Evolutionary conservation across 2,888 invertebrate species (phyloP).

Genomic region (Margaritifera margaritifera): DNA sequence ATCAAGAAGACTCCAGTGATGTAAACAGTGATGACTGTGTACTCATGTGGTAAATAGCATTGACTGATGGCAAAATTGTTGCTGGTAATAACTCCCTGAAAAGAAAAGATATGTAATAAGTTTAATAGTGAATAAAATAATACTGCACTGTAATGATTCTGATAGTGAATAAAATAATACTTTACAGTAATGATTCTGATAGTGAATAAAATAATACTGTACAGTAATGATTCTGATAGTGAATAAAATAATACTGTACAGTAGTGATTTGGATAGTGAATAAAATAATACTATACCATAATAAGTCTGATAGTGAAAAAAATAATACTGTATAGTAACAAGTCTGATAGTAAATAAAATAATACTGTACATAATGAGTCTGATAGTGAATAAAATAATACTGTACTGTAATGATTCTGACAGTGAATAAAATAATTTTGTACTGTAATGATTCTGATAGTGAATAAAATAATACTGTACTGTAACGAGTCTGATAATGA

Average conservation of each 20-base stretch:
- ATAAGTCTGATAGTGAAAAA: too few relatives aligned
- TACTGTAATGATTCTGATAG: too few relatives aligned
- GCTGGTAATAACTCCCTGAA: constrained; percentile 84
- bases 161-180: too few relatives aligned
- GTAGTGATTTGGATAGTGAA: neutral
- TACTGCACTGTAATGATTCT: too few relatives aligned
- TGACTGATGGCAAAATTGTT: constrained; percentile 83
- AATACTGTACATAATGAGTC: too few relatives aligned
- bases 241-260: neutral
- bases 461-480: too few relatives aligned
- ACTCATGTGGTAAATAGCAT: constrained; percentile 88
- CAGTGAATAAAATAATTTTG: too few relatives aligned
- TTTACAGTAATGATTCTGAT: neutral
- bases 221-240: neutral
- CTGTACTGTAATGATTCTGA: neutral
- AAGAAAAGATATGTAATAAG: constrained; percentile 40
- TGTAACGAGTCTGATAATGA: too few relatives aligned
- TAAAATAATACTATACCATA: too few relatives aligned
- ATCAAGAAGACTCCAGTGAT: constrained; percentile 68
- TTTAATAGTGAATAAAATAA: too few relatives aligned
- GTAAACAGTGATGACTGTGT: constrained; percentile 81
- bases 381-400: neutral
- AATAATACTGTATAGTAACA: neutral
- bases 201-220: neutral
- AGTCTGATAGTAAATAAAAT: neutral